A percentile compares a stretch with the other conserved stretches of the same genome.
Conservation (phyloP, 2,888 invertebrate species). For the Hyles lineata region DNA sequence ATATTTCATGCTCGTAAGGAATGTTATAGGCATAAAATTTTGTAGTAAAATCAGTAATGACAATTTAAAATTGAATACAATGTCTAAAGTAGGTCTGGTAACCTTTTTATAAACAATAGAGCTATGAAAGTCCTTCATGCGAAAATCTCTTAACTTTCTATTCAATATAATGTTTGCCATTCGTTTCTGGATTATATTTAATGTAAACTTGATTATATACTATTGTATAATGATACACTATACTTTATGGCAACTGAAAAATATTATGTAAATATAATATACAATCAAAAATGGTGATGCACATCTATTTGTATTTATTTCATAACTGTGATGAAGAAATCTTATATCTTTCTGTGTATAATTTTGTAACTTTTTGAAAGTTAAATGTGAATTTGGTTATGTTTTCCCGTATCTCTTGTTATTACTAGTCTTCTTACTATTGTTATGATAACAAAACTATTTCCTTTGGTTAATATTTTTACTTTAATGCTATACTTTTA, state of each 20-base stretch:
- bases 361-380: neutral
- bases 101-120: neutral
- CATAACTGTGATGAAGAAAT: slow-evolving; percentile 7
- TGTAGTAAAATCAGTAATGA: no score
- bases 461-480: slow-evolving; percentile 3
- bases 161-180: no score
- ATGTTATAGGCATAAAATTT: no score
- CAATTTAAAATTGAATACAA: no score
- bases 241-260: no score
- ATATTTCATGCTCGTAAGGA: no score
- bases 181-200: no score
- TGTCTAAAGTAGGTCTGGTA: neutral
- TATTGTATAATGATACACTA: no score
- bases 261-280: neutral
- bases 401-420: neutral
- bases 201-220: no score
- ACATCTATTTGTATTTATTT: neutral
- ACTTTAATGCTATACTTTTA: slow-evolving; percentile 1
- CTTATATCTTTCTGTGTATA: neutral
- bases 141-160: no score
- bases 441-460: slow-evolving; percentile 11
- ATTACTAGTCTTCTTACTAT: slow-evolving; percentile 4
- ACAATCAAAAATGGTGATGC: neutral
- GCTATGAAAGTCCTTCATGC: no score
- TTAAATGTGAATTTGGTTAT: neutral